A percentile compares a stretch with the other conserved stretches of the same genome.
These are phyloP conservation scores for Meta bourneti DNA, from an alignment of 2,888 invertebrate genomes.

Conservation along the genomic window DNA sequence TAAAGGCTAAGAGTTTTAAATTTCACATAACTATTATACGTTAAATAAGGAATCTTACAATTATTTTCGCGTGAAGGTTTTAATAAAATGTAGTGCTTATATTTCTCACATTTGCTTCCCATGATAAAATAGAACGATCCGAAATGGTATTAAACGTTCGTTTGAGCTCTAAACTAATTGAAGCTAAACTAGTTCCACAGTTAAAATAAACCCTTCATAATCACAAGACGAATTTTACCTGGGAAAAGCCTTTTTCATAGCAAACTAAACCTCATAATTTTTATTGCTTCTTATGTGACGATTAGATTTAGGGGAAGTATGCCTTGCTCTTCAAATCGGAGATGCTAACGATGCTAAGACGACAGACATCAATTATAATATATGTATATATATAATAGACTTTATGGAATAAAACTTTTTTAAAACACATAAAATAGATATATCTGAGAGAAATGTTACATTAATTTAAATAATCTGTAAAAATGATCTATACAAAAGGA, in stretches of 20 bases:
- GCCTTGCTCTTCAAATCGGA: slow-evolving; percentile 46
- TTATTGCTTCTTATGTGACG: background rate
- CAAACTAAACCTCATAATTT: background rate
- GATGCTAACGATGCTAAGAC: slow-evolving; percentile 40
- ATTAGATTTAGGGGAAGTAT: slow-evolving; percentile 3
- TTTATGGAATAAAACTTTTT: slow-evolving; percentile 73
- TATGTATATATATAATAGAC: slow-evolving; percentile 67
- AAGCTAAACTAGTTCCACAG: background rate
- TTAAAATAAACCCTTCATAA: too few relatives aligned
- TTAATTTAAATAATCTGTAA: slow-evolving; percentile 69
- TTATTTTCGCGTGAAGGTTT: too few relatives aligned
- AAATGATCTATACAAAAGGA: slow-evolving; percentile 70
- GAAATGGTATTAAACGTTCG: background rate
- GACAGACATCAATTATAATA: slow-evolving; percentile 70
- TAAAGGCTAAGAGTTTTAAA: too few relatives aligned
- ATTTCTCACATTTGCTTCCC: too few relatives aligned
- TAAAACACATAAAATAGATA: slow-evolving; percentile 73
- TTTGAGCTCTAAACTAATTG: background rate
- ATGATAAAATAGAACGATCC: too few relatives aligned
- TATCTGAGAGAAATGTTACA: slow-evolving; percentile 49
- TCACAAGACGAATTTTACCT: background rate
- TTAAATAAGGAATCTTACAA: too few relatives aligned
- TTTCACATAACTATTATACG: too few relatives aligned
- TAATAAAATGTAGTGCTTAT: too few relatives aligned
- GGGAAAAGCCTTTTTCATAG: background rate